Evolutionary conservation across 2,888 invertebrate species (phyloP).

Genomic region (Drosophila ustulata): DNA sequence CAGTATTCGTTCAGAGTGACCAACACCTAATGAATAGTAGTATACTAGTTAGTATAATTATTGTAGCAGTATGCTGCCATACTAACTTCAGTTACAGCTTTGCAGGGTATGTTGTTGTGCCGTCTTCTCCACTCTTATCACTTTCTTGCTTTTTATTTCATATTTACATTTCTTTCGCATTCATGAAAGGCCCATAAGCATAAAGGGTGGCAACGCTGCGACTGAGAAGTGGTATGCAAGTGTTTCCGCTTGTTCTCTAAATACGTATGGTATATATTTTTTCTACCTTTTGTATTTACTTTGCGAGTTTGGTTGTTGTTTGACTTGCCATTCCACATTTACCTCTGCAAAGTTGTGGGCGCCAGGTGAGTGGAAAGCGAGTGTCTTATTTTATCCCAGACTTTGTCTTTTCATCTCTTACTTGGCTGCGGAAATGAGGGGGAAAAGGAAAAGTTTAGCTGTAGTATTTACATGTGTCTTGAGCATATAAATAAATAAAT

Average conservation of each 20-base stretch:
- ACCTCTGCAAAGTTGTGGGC: slow-evolving; percentile 15
- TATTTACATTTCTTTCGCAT: slow-evolving; percentile 55
- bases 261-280: slow-evolving; percentile 2
- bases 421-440: neutral
- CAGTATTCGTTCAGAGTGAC: too few species aligned
- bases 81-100: neutral
- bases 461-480: slow-evolving; percentile 38
- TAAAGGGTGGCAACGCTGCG: neutral
- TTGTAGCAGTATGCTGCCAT: too few species aligned
- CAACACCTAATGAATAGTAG: too few species aligned
- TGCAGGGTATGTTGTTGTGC: slow-evolving; percentile 10
- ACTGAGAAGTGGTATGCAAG: slow-evolving; percentile 42
- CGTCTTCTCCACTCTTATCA: too few species aligned
- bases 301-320: slow-evolving; percentile 19
- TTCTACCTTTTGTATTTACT: slow-evolving; percentile 35
- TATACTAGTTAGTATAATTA: too few species aligned
- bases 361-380: neutral
- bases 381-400: slow-evolving; percentile 19
- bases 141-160: slow-evolving; percentile 31
- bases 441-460: neutral
- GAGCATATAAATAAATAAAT: slow-evolving; percentile 29
- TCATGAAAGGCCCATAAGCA: slow-evolving; percentile 41
- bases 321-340: slow-evolving; percentile 25
- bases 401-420: slow-evolving; percentile 20
- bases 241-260: slow-evolving; percentile 43